Evolutionary conservation across 2,797 vertebrate species (phyloP).

Genomic region (Fratercula arctica): DNA sequence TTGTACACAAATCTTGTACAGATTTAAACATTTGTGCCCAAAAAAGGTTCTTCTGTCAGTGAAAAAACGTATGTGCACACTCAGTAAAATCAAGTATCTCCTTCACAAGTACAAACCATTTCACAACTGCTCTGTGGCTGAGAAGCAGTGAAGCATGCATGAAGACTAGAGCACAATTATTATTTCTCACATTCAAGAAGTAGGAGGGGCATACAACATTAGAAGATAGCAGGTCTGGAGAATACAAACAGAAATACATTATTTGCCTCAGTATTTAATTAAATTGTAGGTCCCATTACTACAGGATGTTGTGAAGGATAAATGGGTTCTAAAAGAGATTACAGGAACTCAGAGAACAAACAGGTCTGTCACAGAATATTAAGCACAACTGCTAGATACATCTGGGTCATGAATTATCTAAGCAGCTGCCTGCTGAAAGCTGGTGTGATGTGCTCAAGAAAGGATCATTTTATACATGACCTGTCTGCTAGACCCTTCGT

Average conservation of each 20-base stretch:
- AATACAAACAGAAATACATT: neutral
- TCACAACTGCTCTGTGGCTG: neutral
- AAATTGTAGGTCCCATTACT: constrained; percentile 6
- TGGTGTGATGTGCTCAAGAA: neutral
- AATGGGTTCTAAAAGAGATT: neutral
- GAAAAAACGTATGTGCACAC: neutral
- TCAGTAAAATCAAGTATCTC: neutral
- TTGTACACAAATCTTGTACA: neutral
- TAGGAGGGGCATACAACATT: neutral
- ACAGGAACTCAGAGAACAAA: constrained; percentile 6
- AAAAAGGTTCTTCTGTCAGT: neutral
- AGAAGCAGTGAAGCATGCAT: neutral
- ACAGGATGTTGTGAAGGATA: constrained; percentile 10
- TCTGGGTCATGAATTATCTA: neutral
- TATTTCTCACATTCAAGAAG: neutral
- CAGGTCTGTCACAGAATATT: neutral
- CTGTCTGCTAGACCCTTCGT: neutral
- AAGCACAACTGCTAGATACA: neutral
- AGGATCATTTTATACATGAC: neutral
- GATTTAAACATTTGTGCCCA: neutral
- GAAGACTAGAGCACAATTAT: neutral
- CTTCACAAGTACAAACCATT: neutral
- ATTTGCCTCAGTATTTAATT: neutral
- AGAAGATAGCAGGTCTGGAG: neutral
- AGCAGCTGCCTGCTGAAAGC: neutral